Conservation (phyloP, 2,797 vertebrate genomes). For the Yasuhikotakia modesta region DNA sequence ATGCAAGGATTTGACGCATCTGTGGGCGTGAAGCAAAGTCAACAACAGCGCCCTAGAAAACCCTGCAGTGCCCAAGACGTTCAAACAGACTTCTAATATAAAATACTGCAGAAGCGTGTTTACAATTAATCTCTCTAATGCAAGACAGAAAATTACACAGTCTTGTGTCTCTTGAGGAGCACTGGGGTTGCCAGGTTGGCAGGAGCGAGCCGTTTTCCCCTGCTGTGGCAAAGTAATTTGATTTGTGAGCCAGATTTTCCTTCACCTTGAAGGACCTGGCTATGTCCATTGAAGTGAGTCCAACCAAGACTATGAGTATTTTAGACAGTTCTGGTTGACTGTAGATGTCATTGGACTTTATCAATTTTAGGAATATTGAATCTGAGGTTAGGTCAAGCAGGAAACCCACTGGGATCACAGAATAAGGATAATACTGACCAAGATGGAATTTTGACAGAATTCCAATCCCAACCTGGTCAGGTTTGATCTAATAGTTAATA, state of each 20-base stretch:
- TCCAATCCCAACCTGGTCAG: too few relatives aligned
- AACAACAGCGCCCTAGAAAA: conserved; percentile 7
- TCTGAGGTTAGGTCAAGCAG: conserved; percentile 7
- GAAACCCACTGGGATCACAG: background rate
- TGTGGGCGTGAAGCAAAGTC: background rate
- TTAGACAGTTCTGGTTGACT: conserved; percentile 38
- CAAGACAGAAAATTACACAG: conserved; percentile 30
- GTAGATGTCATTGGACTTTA: conserved; percentile 31
- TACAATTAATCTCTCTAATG: conserved; percentile 17
- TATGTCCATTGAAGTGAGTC: conserved; percentile 60
- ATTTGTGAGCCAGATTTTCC: conserved; percentile 65
- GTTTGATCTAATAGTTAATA: too few relatives aligned
- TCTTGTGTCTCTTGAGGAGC: conserved; percentile 49
- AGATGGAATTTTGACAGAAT: too few relatives aligned
- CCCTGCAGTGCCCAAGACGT: background rate
- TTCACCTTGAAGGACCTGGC: conserved; percentile 60
- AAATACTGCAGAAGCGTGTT: conserved; percentile 28
- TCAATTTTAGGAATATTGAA: conserved; percentile 19
- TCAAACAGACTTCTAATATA: background rate
- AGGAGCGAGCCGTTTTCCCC: conserved; percentile 55
- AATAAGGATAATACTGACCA: too few relatives aligned
- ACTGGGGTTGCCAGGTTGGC: conserved; percentile 53
- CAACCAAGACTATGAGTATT: conserved; percentile 43
- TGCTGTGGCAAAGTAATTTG: conserved; percentile 58
- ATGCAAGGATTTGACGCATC: conserved; percentile 7